Evolutionary conservation across 2,113 vertebrate genomes (phyloP).

Genomic region (Willisornis vidua): DNA sequence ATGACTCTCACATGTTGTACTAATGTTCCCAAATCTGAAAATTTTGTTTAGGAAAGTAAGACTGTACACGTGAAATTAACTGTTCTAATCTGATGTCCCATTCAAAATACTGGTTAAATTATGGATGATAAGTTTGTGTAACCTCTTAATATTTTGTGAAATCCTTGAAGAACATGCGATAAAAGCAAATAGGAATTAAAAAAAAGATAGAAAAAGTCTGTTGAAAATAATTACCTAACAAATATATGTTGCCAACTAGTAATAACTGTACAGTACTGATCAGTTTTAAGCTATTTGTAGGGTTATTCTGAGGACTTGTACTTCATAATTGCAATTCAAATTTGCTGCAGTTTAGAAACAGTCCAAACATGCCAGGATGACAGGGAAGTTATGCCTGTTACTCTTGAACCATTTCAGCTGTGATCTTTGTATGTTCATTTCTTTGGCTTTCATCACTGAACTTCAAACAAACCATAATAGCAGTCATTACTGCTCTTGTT

Average conservation of each 20-base stretch:
- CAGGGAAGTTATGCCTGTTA: neutral
- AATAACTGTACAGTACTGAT: neutral
- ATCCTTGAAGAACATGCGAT: neutral
- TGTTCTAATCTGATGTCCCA: neutral
- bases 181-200: neutral
- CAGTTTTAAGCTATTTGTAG: neutral
- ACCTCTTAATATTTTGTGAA: neutral
- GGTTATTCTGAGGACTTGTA: neutral
- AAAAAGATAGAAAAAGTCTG: neutral
- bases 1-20: neutral
- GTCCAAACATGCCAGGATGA: neutral
- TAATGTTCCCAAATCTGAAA: neutral
- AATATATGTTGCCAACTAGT: neutral
- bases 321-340: neutral
- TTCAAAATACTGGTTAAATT: neutral
- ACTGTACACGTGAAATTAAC: neutral
- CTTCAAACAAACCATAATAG: constrained; percentile 4
- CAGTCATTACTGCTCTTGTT: neutral
- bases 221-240: neutral
- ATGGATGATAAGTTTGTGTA: neutral
- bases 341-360: neutral
- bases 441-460: neutral
- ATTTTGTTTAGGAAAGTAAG: neutral
- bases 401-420: neutral
- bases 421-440: neutral